Percentiles rank a stretch among this genome's conserved stretches.
These are phyloP conservation scores for Zosterops hypoxanthus DNA, from an alignment of 2,113 vertebrate species.

Conservation along the genomic window DNA sequence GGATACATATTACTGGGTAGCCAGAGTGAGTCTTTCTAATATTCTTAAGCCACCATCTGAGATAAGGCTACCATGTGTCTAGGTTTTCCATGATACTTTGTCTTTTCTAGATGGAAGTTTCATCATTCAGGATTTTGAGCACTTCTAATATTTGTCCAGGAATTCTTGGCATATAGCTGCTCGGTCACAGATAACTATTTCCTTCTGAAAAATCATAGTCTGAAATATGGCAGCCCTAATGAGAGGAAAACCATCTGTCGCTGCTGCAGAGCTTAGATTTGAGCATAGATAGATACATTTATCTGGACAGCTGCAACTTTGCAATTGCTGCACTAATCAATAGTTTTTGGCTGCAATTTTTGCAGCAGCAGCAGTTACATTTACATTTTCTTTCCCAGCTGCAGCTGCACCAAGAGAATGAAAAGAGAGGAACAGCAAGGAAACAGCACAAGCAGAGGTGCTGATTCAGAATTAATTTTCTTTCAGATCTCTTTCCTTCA, in stretches of 20 bases:
- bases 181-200: neutral
- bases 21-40: neutral
- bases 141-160: neutral
- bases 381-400: neutral
- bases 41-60: neutral
- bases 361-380: slow-evolving; percentile 44
- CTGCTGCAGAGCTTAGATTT: neutral
- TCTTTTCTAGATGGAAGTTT: neutral
- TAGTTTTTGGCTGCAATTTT: slow-evolving; percentile 46
- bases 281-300: neutral
- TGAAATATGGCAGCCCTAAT: slow-evolving; percentile 20
- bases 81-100: neutral
- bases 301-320: slow-evolving; percentile 52
- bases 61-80: neutral
- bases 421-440: neutral
- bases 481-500: neutral
- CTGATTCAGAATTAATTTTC: neutral
- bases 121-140: neutral
- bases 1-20: neutral
- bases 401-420: slow-evolving; percentile 5
- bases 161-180: neutral
- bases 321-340: slow-evolving; percentile 53
- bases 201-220: neutral
- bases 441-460: neutral
- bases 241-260: slow-evolving; percentile 12